Evolutionary conservation across 2,113 vertebrate species (phyloP).

Genomic region (Cavia porcellus): DNA sequence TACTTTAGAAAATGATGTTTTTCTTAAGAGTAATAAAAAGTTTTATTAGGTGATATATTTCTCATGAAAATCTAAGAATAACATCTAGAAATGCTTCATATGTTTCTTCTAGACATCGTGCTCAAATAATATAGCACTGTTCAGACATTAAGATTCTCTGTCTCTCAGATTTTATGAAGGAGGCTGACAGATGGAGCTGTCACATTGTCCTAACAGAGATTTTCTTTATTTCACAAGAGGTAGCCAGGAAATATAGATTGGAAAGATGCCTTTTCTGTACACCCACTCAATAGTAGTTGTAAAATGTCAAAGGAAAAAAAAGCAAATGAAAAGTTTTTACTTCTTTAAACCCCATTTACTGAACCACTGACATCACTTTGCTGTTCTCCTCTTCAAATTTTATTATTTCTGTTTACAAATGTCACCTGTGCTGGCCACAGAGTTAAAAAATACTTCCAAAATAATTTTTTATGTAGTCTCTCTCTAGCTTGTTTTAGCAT

Average conservation of each 20-base stretch:
- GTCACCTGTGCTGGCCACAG: background rate
- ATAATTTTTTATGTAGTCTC: background rate
- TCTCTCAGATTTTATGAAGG: slow-evolving; percentile 12
- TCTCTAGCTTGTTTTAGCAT: background rate
- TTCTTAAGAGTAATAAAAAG: slow-evolving; percentile 24
- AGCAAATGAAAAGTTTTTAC: background rate
- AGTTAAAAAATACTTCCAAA: background rate
- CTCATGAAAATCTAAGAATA: slow-evolving; percentile 47
- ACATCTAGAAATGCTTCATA: slow-evolving; percentile 33
- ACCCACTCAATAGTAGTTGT: slow-evolving; percentile 51
- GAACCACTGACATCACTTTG: background rate
- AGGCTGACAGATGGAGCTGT: slow-evolving; percentile 70
- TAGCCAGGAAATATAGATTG: slow-evolving; percentile 63
- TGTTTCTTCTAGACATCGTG: background rate
- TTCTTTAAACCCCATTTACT: background rate
- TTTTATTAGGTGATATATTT: slow-evolving; percentile 20
- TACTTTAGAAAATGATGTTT: slow-evolving; percentile 19
- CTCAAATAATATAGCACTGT: slow-evolving; percentile 1
- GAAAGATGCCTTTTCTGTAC: slow-evolving; percentile 59
- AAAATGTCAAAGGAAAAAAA: slow-evolving; percentile 69
- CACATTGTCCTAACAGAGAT: slow-evolving; percentile 46
- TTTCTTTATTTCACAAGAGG: slow-evolving; percentile 60
- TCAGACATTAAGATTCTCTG: background rate
- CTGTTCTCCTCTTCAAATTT: background rate
- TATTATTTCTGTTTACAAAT: background rate